Evolutionary conservation across 2,797 vertebrate genomes (phyloP).

Genomic region (Fringilla coelebs): DNA sequence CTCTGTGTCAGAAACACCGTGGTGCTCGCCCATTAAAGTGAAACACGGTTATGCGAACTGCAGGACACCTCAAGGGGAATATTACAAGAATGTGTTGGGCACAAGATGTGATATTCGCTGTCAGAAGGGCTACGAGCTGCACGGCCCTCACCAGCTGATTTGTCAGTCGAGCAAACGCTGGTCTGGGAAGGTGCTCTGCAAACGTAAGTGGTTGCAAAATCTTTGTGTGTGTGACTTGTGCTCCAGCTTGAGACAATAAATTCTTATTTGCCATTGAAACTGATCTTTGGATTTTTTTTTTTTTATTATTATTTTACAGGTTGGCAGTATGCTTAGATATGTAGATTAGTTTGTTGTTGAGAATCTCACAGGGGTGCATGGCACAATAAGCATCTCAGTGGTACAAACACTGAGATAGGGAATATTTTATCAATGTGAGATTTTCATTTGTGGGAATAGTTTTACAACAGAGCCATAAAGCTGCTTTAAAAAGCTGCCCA

Average conservation of each 20-base stretch:
- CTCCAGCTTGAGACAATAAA: background rate
- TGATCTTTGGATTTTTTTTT: background rate
- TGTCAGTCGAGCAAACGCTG: slow-evolving; percentile 93
- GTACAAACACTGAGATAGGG: background rate
- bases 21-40: slow-evolving; percentile 95
- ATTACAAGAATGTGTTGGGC: slow-evolving; percentile 88
- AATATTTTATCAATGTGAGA: background rate
- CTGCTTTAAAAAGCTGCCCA: background rate
- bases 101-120: slow-evolving; percentile 92
- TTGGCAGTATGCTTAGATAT: background rate
- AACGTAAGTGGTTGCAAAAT: slow-evolving; percentile 80
- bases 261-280: background rate
- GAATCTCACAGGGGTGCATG: background rate
- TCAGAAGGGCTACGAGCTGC: slow-evolving; percentile 89
- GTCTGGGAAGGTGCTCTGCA: slow-evolving; percentile 92
- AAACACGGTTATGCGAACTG: slow-evolving; percentile 93
- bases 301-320: background rate
- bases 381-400: background rate
- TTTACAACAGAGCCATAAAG: background rate
- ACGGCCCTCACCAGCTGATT: slow-evolving; percentile 84
- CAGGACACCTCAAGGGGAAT: slow-evolving; percentile 84
- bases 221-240: background rate
- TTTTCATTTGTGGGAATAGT: background rate
- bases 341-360: background rate
- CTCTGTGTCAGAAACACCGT: slow-evolving; percentile 82